Evolutionary conservation across 2,888 invertebrate genomes (phyloP), one percentile per base, ranked within the genome.

Genomic region (Orthosia cruda): DNA sequence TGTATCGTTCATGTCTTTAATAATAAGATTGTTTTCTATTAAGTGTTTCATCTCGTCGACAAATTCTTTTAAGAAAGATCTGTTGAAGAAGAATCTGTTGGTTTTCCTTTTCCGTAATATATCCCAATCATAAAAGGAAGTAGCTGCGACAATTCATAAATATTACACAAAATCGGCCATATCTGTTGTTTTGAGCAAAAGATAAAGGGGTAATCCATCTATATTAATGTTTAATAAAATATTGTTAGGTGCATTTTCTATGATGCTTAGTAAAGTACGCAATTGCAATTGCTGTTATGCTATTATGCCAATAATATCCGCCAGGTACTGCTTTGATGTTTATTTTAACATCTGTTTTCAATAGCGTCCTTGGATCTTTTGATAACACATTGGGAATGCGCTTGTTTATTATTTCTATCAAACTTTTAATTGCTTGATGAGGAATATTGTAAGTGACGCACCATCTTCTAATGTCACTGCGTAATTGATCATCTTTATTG

Each of bases 371-470:
- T 49, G 49, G 49, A 49, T 49, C 57, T 57, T 20, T 57, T 23
- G 23, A 57, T 57, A 57, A 57, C 57, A 57, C 57, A 57, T 57
- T 57, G 57, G 57, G 57, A 57, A 57, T 57, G 57, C 57, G 57
- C 57, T 57, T 57, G 57, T 57, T 57, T 57, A 57, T 57, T 57
- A 57, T 57, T 57, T 57, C 57, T 57, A 57, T 57, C 57, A 57
- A 57, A 57, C 57, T 57, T 57, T 57, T 57, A 57, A 57, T 13
- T 57, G 57, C 57, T 57, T 57, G 57, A 26, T 57, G 57, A 57
- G 57, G 57, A 23, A 57, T 57, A 49, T 49, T 49, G 16, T 57
- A 57, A 23, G 23, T 57, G 20, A 57, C 57, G 57, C 57, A 57
- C 57, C 57, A 57, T 57, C 23, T 57, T 57, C 57, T 57, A 23